These are phyloP conservation scores for Epizoanthus stellaris DNA, from an alignment of 92 coral and sea anemone genomes.

Conservation along the genomic window DNA sequence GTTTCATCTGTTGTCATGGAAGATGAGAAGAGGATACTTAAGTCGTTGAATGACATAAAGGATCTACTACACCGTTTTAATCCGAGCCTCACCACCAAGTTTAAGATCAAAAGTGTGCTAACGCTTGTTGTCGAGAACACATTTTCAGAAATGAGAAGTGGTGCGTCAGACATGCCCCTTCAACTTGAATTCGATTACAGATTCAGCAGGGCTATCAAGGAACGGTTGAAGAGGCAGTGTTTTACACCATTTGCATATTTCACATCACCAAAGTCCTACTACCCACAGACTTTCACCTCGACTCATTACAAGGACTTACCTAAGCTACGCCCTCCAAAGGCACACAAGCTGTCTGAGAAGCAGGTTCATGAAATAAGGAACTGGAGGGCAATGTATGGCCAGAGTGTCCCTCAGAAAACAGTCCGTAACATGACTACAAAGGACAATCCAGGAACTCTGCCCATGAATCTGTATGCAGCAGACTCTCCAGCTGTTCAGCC, in stretches of 20 bases:
- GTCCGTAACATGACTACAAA: constrained; percentile 71
- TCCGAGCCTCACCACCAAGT: constrained; percentile 29
- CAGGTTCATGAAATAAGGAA: constrained; percentile 63
- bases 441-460: constrained; percentile 74
- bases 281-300: constrained; percentile 56
- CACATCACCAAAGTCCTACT: too few species aligned
- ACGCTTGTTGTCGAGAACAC: constrained; percentile 48
- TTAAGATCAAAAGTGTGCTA: constrained; percentile 35
- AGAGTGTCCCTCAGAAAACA: constrained; percentile 76
- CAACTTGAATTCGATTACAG: constrained; percentile 30
- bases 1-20: too few species aligned
- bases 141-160: not conserved
- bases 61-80: constrained; percentile 17
- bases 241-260: too few species aligned
- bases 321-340: constrained; percentile 62
- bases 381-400: constrained; percentile 72
- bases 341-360: constrained; percentile 47
- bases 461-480: constrained; percentile 71
- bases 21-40: not conserved
- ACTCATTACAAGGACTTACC: constrained; percentile 68
- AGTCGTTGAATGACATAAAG: constrained; percentile 16
- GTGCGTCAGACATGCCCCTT: constrained; percentile 30
- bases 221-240: too few species aligned
- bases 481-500: constrained; percentile 64
- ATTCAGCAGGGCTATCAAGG: too few species aligned